Conservation (phyloP, 2,113 vertebrate species). For the Alethe diademata region DNA sequence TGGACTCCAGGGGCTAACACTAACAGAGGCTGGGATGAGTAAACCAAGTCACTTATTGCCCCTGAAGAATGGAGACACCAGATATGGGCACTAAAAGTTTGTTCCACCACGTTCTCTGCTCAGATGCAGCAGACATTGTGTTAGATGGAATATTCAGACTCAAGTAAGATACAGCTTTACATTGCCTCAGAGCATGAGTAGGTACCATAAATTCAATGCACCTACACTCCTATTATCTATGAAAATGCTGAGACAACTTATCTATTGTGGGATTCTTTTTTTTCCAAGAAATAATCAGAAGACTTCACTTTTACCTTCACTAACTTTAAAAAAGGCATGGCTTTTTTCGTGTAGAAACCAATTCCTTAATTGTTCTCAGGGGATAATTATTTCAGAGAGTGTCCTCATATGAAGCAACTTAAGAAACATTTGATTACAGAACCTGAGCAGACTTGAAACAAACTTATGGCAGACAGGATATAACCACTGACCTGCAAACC, state of each 20-base stretch:
- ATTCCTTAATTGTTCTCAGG: background rate
- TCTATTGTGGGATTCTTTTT: background rate
- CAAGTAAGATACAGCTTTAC: background rate
- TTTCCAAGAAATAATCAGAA: background rate
- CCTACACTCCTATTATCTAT: background rate
- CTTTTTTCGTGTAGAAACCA: background rate
- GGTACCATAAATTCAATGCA: background rate
- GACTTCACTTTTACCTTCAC: background rate
- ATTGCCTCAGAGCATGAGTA: background rate
- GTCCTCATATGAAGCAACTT: background rate
- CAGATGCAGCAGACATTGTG: background rate
- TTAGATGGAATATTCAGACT: background rate
- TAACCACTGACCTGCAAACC: background rate
- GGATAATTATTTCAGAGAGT: background rate
- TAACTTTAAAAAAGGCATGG: background rate
- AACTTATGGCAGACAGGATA: background rate
- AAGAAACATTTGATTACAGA: background rate
- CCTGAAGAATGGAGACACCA: background rate
- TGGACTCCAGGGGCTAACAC: background rate
- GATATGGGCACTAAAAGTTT: background rate
- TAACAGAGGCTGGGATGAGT: background rate
- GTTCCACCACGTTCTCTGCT: too few species aligned
- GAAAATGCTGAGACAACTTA: rapidly evolving
- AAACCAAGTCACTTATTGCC: background rate
- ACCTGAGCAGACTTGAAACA: background rate